A percentile compares a stretch with the other conserved stretches of the same genome.
These are phyloP conservation scores for Acrossocheilus fasciatus DNA, from an alignment of 2,797 vertebrate species.

Conservation along the genomic window DNA sequence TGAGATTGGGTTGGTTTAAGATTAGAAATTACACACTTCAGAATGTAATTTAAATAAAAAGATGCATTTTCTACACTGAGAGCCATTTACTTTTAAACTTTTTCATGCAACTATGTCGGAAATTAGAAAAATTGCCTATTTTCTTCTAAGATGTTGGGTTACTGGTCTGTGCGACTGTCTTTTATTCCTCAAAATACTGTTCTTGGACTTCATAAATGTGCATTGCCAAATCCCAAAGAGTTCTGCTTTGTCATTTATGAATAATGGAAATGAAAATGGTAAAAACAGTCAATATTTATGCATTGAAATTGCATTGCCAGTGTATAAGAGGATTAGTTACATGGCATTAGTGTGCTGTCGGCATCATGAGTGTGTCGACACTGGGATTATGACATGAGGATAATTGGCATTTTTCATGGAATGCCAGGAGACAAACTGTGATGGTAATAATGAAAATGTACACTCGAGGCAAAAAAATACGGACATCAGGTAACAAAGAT, in stretches of 20 bases:
- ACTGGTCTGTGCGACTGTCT: neutral
- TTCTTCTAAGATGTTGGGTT: neutral
- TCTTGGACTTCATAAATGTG: neutral
- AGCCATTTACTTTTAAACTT: neutral
- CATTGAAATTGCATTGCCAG: conserved; percentile 42
- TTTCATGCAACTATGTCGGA: neutral
- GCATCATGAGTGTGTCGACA: conserved; percentile 41
- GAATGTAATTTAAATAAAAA: neutral
- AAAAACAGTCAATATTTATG: conserved; percentile 50
- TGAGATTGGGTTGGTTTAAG: neutral
- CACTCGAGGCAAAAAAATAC: conserved; percentile 20
- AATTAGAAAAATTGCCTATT: neutral
- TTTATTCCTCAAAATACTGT: neutral
- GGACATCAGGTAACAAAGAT: neutral
- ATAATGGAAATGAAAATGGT: conserved; percentile 4
- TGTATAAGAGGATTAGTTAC: conserved; percentile 58
- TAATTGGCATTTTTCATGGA: conserved; percentile 49
- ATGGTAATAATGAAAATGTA: conserved; percentile 8
- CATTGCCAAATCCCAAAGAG: neutral
- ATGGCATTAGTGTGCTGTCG: conserved; percentile 49
- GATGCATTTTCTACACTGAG: neutral
- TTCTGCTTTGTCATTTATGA: conserved; percentile 9
- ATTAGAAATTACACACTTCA: neutral
- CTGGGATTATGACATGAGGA: conserved; percentile 40
- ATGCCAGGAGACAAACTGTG: conserved; percentile 14